Conservation (phyloP, 1,140 invertebrate species). For the Drosophila yakuba region DNA sequence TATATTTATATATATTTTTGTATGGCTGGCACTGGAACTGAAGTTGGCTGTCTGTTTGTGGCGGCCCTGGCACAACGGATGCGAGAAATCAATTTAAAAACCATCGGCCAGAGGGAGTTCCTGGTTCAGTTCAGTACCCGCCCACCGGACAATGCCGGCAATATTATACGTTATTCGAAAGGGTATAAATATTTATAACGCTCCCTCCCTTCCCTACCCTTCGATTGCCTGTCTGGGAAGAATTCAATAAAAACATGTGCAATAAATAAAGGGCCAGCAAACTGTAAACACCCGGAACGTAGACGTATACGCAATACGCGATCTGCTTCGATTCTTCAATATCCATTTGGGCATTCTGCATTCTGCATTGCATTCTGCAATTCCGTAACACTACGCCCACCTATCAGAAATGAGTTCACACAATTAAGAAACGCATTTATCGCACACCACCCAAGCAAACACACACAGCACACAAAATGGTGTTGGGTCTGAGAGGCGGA, state of each 20-base stretch:
- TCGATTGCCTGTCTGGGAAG: slow-evolving; percentile 47
- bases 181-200: slow-evolving; percentile 79
- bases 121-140: not conserved
- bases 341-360: slow-evolving; percentile 18
- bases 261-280: slow-evolving; percentile 73
- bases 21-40: slow-evolving; percentile 24
- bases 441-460: slow-evolving; percentile 42
- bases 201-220: slow-evolving; percentile 8
- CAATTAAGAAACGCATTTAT: slow-evolving; percentile 78
- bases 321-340: slow-evolving; percentile 27
- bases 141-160: slow-evolving; percentile 51
- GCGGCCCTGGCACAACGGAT: slow-evolving; percentile 56
- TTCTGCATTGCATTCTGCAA: slow-evolving; percentile 1
- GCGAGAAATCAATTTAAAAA: slow-evolving; percentile 78
- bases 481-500: not conserved
- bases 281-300: slow-evolving; percentile 43
- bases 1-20: slow-evolving; percentile 3
- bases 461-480: not conserved
- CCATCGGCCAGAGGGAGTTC: slow-evolving; percentile 15
- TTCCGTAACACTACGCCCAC: slow-evolving; percentile 13
- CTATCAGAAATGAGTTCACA: slow-evolving; percentile 51
- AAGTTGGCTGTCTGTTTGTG: slow-evolving; percentile 35
- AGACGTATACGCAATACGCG: slow-evolving; percentile 51
- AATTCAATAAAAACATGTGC: slow-evolving; percentile 82
- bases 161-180: slow-evolving; percentile 75